phyloP scores from a whole-genome alignment of 2,888 invertebrate genomes.

The Miltochrista miniata region DNA sequence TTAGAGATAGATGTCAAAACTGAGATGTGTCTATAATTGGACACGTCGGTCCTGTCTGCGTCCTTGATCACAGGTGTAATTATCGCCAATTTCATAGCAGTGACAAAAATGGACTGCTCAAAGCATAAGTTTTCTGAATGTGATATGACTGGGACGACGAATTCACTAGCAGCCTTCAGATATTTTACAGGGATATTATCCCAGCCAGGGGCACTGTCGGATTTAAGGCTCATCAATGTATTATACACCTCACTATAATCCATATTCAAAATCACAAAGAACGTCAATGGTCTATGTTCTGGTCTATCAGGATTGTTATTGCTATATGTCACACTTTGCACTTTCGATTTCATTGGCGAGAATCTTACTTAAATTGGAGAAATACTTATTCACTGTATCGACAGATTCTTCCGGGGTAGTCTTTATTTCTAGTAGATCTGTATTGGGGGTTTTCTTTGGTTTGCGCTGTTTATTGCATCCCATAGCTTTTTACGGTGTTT shows the following conservation, averaged over 20 bases:
- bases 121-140: constrained; percentile 11
- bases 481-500: no score
- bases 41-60: constrained; percentile 8
- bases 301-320: no score
- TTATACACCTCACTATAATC: constrained; percentile 1
- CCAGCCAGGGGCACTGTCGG: background rate
- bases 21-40: constrained; percentile 22
- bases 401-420: no score
- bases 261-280: constrained; percentile 5
- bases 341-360: no score
- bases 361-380: no score
- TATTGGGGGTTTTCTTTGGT: no score
- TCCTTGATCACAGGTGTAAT: constrained; percentile 14
- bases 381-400: no score
- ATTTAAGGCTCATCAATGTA: constrained; percentile 3
- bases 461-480: no score
- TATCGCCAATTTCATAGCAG: constrained; percentile 6
- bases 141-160: background rate
- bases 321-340: no score
- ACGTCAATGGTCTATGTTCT: no score
- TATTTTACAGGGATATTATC: background rate
- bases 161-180: background rate
- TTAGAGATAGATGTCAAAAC: constrained; percentile 18
- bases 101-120: constrained; percentile 11
- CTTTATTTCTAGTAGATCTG: no score